Conservation (phyloP, 2,113 vertebrate genomes). For the Brachyhypopomus occidentalis region DNA sequence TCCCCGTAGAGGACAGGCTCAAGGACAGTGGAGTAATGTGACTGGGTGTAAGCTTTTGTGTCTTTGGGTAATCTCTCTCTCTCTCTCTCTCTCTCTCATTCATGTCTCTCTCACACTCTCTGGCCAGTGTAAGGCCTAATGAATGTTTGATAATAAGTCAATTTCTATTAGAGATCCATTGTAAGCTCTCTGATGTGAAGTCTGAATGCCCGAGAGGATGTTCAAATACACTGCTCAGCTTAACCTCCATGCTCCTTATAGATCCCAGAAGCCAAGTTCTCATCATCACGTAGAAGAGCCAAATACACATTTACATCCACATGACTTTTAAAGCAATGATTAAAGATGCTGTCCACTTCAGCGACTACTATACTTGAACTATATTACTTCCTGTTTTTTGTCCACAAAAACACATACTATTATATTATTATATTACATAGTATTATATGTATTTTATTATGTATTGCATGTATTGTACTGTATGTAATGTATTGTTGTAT, state of each 20-base stretch:
- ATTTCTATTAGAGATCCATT: slow-evolving; percentile 86
- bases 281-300: background rate
- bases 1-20: slow-evolving; percentile 45
- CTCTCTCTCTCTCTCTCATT: slow-evolving; percentile 63
- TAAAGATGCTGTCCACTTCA: background rate
- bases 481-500: too few species aligned
- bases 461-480: too few species aligned
- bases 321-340: background rate
- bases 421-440: background rate
- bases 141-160: slow-evolving; percentile 99
- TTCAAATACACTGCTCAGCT: slow-evolving; percentile 10
- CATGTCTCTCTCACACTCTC: slow-evolving; percentile 32
- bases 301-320: background rate
- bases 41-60: slow-evolving; percentile 8
- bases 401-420: background rate
- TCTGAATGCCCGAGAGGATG: slow-evolving; percentile 21
- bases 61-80: slow-evolving; percentile 40
- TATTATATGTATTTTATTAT: background rate
- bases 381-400: slow-evolving; percentile 3
- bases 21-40: slow-evolving; percentile 19
- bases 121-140: slow-evolving; percentile 82
- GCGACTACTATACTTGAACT: background rate
- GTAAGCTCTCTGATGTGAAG: slow-evolving; percentile 31
- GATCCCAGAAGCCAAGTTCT: background rate
- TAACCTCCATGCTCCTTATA: background rate